Evolutionary conservation across 2,113 vertebrate genomes (phyloP).

Genomic region (Cranoglanis bouderius): DNA sequence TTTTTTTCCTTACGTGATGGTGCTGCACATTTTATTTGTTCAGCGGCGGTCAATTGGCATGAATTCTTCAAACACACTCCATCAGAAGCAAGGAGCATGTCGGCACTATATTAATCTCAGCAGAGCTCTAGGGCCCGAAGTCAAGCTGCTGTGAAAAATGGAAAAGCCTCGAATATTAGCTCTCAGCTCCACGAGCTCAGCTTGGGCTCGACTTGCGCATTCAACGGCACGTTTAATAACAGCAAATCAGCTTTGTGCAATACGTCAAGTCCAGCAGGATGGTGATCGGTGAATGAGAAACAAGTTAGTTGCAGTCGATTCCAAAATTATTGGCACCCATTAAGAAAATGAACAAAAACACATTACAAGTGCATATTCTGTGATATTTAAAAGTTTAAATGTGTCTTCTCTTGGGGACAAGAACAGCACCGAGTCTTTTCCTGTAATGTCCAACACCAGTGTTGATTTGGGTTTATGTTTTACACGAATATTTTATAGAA

Average conservation of each 20-base stretch:
- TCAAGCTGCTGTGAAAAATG: slow-evolving; percentile 56
- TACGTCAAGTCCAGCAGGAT: background rate
- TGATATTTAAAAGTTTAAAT: background rate
- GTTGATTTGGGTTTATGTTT: background rate
- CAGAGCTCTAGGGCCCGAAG: slow-evolving; percentile 50
- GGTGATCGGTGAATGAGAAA: background rate
- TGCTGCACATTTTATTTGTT: slow-evolving; percentile 45
- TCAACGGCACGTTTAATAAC: background rate
- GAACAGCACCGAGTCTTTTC: background rate
- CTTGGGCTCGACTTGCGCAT: background rate
- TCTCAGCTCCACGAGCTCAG: slow-evolving; percentile 50
- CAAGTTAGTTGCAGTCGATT: no score
- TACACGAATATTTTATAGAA: background rate
- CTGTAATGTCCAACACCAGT: background rate
- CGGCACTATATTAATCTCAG: slow-evolving; percentile 60
- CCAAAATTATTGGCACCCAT: background rate
- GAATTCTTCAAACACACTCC: slow-evolving; percentile 63
- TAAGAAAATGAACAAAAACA: background rate
- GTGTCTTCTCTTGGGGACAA: background rate
- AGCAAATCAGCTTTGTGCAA: background rate
- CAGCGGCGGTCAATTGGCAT: slow-evolving; percentile 45
- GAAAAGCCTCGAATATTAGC: slow-evolving; percentile 37
- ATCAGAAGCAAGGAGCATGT: slow-evolving; percentile 48
- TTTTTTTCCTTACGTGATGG: slow-evolving; percentile 44
- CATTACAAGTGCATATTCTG: background rate